Percentiles rank a stretch among this genome's conserved stretches.
phyloP scores from a whole-genome alignment of 1,140 invertebrate species.

The Argopecten irradians region DNA sequence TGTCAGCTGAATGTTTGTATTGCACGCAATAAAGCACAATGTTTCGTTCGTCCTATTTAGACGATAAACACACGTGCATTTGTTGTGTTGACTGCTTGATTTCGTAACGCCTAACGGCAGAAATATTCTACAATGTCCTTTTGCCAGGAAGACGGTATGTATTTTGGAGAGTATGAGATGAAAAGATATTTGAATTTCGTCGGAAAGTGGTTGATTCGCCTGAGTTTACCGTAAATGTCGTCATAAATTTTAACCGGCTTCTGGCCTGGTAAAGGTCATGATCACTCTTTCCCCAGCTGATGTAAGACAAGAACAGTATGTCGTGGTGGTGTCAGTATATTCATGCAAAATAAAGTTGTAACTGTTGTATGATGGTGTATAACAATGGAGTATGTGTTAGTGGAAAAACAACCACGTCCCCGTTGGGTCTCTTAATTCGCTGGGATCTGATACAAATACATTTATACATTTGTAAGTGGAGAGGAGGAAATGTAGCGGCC shows the following conservation, averaged over 20 bases:
- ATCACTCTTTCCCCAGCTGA: too few species aligned
- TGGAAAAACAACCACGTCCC: too few species aligned
- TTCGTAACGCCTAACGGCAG: neutral
- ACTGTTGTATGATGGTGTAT: too few species aligned
- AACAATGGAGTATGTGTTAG: too few species aligned
- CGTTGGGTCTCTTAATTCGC: too few species aligned
- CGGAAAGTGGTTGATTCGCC: neutral
- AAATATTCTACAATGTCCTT: neutral
- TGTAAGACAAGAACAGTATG: too few species aligned
- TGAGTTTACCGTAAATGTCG: neutral
- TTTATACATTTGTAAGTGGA: too few species aligned
- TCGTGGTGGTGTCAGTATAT: too few species aligned
- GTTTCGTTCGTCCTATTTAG: neutral
- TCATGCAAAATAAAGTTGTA: too few species aligned
- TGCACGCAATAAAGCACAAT: neutral
- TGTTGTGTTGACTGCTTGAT: neutral
- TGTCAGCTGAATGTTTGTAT: slow-evolving; percentile 7
- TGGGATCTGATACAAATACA: too few species aligned
- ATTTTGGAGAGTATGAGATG: neutral
- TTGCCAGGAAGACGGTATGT: slow-evolving; percentile 6
- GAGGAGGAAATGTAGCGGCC: too few species aligned
- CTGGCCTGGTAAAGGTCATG: neutral
- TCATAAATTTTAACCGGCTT: neutral
- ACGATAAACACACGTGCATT: neutral
- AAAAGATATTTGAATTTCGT: neutral